Conservation (phyloP, 2,797 vertebrate genomes). For the Vespertilio murinus region DNA sequence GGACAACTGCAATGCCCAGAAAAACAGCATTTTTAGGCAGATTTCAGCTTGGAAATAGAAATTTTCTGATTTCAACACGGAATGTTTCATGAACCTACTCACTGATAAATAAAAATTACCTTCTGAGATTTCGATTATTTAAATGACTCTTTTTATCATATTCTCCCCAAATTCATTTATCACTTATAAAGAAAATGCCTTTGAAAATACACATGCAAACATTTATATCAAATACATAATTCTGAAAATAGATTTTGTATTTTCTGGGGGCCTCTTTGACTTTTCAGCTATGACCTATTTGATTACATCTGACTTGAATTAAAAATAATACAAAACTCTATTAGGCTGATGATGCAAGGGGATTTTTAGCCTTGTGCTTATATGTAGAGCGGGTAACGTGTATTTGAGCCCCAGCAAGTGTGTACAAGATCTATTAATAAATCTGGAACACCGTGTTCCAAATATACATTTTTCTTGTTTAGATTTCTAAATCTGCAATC, state of each 20-base stretch:
- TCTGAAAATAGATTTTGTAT: conserved; percentile 9
- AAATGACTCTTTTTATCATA: not conserved
- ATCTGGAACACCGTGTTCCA: not conserved
- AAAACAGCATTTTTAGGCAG: conserved; percentile 26
- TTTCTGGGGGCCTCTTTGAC: not conserved
- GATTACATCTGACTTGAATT: conserved; percentile 27
- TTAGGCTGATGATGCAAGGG: not conserved
- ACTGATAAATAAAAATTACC: conserved; percentile 21
- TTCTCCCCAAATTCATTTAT: not conserved
- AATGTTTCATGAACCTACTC: conserved; percentile 3
- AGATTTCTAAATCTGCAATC: conserved; percentile 32
- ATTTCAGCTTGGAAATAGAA: conserved; percentile 18
- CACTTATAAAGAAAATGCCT: conserved; percentile 10
- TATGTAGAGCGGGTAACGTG: not conserved
- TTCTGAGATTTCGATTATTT: conserved; percentile 26
- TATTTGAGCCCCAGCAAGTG: not conserved
- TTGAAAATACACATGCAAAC: conserved; percentile 19
- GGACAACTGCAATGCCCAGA: not conserved
- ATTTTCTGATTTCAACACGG: conserved; percentile 36
- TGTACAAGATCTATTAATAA: conserved; percentile 11
- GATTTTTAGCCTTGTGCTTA: conserved; percentile 23
- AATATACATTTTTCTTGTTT: conserved; percentile 46
- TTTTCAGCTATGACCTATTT: conserved; percentile 3
- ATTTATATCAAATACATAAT: not conserved
- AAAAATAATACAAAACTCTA: conserved; percentile 27